Evolutionary conservation across 1,140 invertebrate species (phyloP), one percentile per base, ranked within the genome.

Genomic region (Bicyclus anynana): DNA sequence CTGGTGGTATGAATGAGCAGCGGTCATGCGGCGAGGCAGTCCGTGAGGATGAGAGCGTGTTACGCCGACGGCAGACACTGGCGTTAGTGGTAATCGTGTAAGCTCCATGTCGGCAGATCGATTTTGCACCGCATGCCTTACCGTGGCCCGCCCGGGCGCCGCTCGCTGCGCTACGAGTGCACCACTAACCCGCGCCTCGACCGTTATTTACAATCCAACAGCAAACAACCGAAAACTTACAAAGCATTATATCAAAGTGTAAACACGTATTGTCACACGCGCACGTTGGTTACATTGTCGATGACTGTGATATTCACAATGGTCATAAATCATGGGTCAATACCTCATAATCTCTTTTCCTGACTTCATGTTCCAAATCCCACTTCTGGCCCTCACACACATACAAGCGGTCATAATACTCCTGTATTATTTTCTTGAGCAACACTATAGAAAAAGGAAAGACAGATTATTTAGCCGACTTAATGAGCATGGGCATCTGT

Each of bases 361-460:
- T 94, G 91, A 99, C 97, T 94, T 98, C 96, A 92, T 96, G 95
- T 94, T 99, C 97, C 95, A 99, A 97, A 95, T 99, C 97, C 95
- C 97, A 99, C 93, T 98, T 98, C 92, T 98, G 97, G 92, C 96
- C 95, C 93, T 99, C 97, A 92, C 97, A 97, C 91, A 95, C 92
- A 93, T 94, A 95, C 92, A 98, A 94, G 91, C 96, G 96, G 89
- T 96, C 94, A 94, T 96, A 95, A 94, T 98, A 96, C 91, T 97
- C 94, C 93, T 97, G 93, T 92, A 95, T 94, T 92, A 98, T 95
- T 92, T 92, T 92, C 93, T 94, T 94, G 91, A 95, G 92, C 89
- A 91, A 90, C 87, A 91, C 94, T 96, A 94, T 89, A 93, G 85
- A 90, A 89, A 88, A 87, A 89, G 87, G 86, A 88, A 86, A 86